Base-by-base conservation (phyloP, 2,113 vertebrate species). In the Tricholaema leucomelas region DNA sequence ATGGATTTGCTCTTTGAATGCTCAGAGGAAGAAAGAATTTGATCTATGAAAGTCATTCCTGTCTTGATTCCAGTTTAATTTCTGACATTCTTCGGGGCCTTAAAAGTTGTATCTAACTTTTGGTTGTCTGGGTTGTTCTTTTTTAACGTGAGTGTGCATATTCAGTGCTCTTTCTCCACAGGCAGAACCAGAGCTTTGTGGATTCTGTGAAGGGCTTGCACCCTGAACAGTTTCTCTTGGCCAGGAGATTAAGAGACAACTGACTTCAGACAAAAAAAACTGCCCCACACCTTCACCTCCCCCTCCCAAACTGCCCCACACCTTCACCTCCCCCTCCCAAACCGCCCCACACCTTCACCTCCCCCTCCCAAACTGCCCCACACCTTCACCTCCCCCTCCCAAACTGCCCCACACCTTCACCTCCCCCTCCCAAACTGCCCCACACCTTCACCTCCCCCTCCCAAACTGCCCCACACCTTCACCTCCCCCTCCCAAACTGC, bases 11-110 rank as follows among this genome's bases (percentile, higher is more conserved):
- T 73, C 40, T 54, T 48, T 6, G 36, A 72, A 60, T 7, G 8
- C 35, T 69, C 71, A 73, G 50, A 82, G 25, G 27, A 82, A 50
- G n/a, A 88, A 85, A 36, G 59, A 91, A 93, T 92, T 85, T 77
- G 25, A 77, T 60, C 64, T 55, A 77, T 60, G 56, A 87, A 52
- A 83, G 56, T 63, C 59, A 87, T 93, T 42, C 30, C 31, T 73
- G 16, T 40, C 71, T 69, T 55, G 59, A 92, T 79, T 73, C 50
- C 63, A 76, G n/a, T 65, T 85, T 69, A 28, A 91, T 79, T 81
- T 73, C 55, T 70, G 31, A 54, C 64, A 59, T 70, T 85, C 46
- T 64, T 87, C 28, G 59, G n/a, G 40, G 65, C 28, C 48, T 85
- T 73, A 42, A 91, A 89, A 92, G 61, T 12, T 33, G 13, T n/a